Conservation (phyloP, 2,113 vertebrate genomes). For the Seriola rivoliana region DNA sequence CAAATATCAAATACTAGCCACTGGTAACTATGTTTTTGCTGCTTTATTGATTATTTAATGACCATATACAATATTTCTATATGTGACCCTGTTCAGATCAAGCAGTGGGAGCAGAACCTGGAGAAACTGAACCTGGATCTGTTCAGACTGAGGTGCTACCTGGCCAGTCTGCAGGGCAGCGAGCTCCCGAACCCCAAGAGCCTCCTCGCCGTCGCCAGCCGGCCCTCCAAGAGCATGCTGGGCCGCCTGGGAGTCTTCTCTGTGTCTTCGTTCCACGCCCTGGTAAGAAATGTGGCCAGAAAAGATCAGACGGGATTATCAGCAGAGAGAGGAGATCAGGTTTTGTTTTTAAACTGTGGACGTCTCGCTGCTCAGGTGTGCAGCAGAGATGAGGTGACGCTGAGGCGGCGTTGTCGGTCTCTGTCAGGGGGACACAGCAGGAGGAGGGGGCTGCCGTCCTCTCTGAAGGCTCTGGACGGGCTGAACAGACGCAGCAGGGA, state of each 20-base stretch:
- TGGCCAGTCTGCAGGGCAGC: slow-evolving; percentile 93
- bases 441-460: slow-evolving; percentile 90
- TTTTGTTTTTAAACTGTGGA: too few species aligned
- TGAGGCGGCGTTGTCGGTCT: slow-evolving; percentile 86
- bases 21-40: too few species aligned
- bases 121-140: slow-evolving; percentile 95
- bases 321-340: too few species aligned
- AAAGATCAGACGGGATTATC: too few species aligned
- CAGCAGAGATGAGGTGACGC: slow-evolving; percentile 88
- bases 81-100: slow-evolving; percentile 84
- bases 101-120: slow-evolving; percentile 97
- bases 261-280: slow-evolving; percentile 93
- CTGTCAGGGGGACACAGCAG: slow-evolving; percentile 80
- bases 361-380: slow-evolving; percentile 85
- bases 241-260: slow-evolving; percentile 93
- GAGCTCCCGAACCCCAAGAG: slow-evolving; percentile 96
- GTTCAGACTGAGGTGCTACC: slow-evolving; percentile 92
- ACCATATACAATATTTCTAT: too few species aligned
- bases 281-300: slow-evolving; percentile 80
- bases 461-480: slow-evolving; percentile 90
- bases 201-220: slow-evolving; percentile 90
- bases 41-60: too few species aligned
- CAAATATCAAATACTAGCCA: too few species aligned
- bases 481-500: slow-evolving; percentile 85
- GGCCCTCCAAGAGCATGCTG: slow-evolving; percentile 90